Base-by-base conservation (phyloP, 92 coral and sea anemone species). In the Phenganax subtilis region DNA sequence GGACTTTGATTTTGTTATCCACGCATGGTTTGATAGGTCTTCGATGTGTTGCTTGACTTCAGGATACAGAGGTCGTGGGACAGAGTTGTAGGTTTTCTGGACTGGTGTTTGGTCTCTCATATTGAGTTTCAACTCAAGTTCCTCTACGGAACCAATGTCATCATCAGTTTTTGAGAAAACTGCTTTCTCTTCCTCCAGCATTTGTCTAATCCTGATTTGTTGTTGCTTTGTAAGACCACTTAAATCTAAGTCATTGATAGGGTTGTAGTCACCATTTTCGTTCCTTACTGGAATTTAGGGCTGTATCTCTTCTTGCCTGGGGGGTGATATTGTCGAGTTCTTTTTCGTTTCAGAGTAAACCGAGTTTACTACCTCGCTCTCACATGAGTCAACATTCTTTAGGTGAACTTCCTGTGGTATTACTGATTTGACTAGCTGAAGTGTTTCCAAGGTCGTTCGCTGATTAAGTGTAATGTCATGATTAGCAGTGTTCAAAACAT, bases 401-500 rank as follows among this genome's bases (percentile, higher is more conserved):
- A 51, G 59, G 44, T 37, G 75, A 80, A 54, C 74, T 69, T 80
- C 75, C 60, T 64, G 71, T 28, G 84, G 76, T 60, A 17, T 60
- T 31, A 80, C 75, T 31, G 75, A 80, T 51, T 55, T 57, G 1
- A 80, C 70, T 54, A 62, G 25, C 75, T 80, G 84, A 11, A 80
- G 51, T 9, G 62, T n/a, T 57, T 31, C 75, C 62, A 80, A 54
- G 10, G 55, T 31, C 51, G 84, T 80, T 64, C 84, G n/a, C 4
- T 55, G 55, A 7, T 29, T 58, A 62, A 79, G 74, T 37, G 73
- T 61, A 12, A 79, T 79, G 53, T 79, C 56, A 47, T 64, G 75
- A n/a, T 64, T 44, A 16, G 51, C 51, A 16, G 60, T 80, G 61
- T 80, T 80, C 17, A 62, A 25, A 53, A 80, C 84, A 16, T 80